A percentile compares a stretch with the other conserved stretches of the same genome.
Conservation (phyloP, 2,888 invertebrate genomes). For the Tribolium freemani region DNA sequence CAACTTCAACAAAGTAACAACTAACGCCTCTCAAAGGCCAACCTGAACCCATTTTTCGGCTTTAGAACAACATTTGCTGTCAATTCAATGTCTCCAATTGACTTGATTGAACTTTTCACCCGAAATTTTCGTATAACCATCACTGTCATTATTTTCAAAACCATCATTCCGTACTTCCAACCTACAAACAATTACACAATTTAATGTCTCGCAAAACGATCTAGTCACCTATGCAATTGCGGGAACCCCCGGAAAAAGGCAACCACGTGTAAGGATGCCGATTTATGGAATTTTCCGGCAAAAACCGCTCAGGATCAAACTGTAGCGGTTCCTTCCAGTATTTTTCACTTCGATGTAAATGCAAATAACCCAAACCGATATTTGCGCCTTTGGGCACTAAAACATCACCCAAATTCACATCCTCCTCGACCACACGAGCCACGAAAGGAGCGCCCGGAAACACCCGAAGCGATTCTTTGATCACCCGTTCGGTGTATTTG, state of each 20-base stretch:
- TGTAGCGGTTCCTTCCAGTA: slow-evolving; percentile 73
- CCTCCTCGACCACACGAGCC: slow-evolving; percentile 69
- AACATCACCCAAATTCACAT: slow-evolving; percentile 67
- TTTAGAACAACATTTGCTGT: slow-evolving; percentile 54
- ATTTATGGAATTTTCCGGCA: slow-evolving; percentile 68
- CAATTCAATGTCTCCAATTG: slow-evolving; percentile 54
- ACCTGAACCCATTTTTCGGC: slow-evolving; percentile 56
- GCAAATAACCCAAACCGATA: slow-evolving; percentile 49
- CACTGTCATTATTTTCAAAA: slow-evolving; percentile 51
- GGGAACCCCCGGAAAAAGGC: slow-evolving; percentile 69
- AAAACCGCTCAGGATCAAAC: slow-evolving; percentile 75
- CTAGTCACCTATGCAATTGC: slow-evolving; percentile 70
- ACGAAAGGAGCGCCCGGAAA: slow-evolving; percentile 72
- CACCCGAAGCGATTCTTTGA: slow-evolving; percentile 73
- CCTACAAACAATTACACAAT: slow-evolving; percentile 46
- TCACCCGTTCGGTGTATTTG: slow-evolving; percentile 72
- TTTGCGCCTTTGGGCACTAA: slow-evolving; percentile 47
- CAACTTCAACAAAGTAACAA: background rate
- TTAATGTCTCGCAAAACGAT: too few relatives aligned
- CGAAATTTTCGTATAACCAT: slow-evolving; percentile 51
- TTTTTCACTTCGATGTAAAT: slow-evolving; percentile 65
- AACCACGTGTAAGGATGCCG: slow-evolving; percentile 70
- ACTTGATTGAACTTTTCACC: slow-evolving; percentile 53
- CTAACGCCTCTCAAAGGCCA: slow-evolving; percentile 46
- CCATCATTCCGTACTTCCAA: slow-evolving; percentile 54